These are phyloP conservation scores for Pantelozetes paolii DNA, from an alignment of 2,888 invertebrate genomes.

Conservation along the genomic window DNA sequence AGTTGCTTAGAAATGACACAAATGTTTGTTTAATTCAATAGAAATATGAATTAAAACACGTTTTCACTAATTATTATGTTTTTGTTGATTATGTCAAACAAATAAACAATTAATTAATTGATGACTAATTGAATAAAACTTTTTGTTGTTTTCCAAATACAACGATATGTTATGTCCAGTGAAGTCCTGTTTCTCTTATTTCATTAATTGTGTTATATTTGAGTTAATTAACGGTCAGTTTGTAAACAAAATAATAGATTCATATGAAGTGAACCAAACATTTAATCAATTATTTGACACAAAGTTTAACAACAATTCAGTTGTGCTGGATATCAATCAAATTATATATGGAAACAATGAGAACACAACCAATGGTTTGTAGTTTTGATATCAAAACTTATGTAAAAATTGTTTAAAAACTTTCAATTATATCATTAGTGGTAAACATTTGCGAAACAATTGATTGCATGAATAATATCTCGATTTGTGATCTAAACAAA, in stretches of 20 bases:
- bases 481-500: slow-evolving; percentile 12
- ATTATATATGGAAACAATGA: background rate
- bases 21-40: background rate
- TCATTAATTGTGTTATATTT: slow-evolving; percentile 19
- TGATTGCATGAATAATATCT: slow-evolving; percentile 19
- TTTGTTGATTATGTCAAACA: background rate
- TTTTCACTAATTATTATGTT: background rate
- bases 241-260: background rate
- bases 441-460: slow-evolving; percentile 24
- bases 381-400: background rate
- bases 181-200: slow-evolving; percentile 3
- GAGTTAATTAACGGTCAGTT: slow-evolving; percentile 20
- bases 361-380: slow-evolving; percentile 9
- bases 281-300: background rate
- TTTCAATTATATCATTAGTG: background rate
- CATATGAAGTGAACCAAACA: background rate
- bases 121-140: background rate
- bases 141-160: too few species aligned
- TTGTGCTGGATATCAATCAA: background rate
- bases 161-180: background rate
- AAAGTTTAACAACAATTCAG: slow-evolving; percentile 6
- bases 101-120: background rate
- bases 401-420: background rate
- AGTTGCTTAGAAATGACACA: slow-evolving; percentile 24
- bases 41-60: slow-evolving; percentile 14